A percentile compares a stretch with the other conserved stretches of the same genome.
phyloP scores from a whole-genome alignment of 2,888 invertebrate species.

The Hedya salicella region DNA sequence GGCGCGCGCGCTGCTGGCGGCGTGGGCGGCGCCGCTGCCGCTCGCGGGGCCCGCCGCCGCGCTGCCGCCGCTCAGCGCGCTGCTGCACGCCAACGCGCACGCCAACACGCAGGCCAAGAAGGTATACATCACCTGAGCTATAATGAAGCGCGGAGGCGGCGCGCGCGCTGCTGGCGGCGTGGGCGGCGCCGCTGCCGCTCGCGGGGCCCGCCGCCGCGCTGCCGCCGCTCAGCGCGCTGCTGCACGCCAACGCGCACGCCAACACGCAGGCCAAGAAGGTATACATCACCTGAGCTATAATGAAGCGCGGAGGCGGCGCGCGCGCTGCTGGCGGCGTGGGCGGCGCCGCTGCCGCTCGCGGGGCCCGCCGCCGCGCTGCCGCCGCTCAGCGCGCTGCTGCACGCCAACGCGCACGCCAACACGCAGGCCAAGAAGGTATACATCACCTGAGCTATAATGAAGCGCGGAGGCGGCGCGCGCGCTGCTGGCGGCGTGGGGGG shows the following conservation, averaged over 20 bases:
- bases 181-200: constrained; percentile 61
- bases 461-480: constrained; percentile 62
- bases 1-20: constrained; percentile 66
- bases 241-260: constrained; percentile 73
- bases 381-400: constrained; percentile 73
- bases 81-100: constrained; percentile 72
- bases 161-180: constrained; percentile 67
- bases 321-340: constrained; percentile 68
- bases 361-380: constrained; percentile 69
- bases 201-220: constrained; percentile 65
- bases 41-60: constrained; percentile 61
- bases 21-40: constrained; percentile 65
- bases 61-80: constrained; percentile 73
- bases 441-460: no score
- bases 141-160: constrained; percentile 59
- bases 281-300: constrained; percentile 16
- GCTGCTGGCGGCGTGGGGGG: constrained; percentile 68
- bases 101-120: constrained; percentile 74
- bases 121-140: constrained; percentile 56
- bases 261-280: constrained; percentile 76
- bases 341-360: constrained; percentile 57
- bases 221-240: constrained; percentile 73
- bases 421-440: constrained; percentile 74
- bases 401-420: constrained; percentile 71
- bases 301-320: constrained; percentile 62